Base-by-base conservation (phyloP, 2,888 invertebrate species). In the Bruchidius siliquastri region DNA sequence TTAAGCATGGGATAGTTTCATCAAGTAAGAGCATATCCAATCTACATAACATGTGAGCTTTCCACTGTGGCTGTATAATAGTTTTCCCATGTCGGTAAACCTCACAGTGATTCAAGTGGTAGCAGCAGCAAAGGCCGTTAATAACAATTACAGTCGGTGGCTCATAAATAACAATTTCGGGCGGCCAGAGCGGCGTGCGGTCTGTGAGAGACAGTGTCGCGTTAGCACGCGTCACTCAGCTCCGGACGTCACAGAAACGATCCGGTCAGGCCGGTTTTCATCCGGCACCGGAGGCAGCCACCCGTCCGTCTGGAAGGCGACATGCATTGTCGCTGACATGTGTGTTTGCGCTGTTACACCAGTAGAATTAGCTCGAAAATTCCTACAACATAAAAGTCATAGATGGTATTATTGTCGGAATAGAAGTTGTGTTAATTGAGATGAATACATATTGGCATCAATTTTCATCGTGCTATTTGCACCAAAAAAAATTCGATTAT, bases 251-350 rank as follows among this genome's bases (percentile, higher is more conserved):
- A 75, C 75, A 74, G 69, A 72, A 77, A 74, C 77, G 75, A 75
- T 74, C 72, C 73, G 76, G 72, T 4, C 49, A 70, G 72, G 73
- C 49, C 49, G 49, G 49, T 13, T 49, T 49, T 13, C 49, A 49
- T 49, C 49, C 49, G 49, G 49, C 8, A 49, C 49, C 49, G 49
- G 49, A 49, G 49, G 49, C 49, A 49, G 49, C 49, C 49, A 13
- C 13, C 18, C 49, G 49, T 49, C 49, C 49, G 18, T 49, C 49
- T 49, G 49, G 49, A 49, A 49, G 49, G 49, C 49, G 49, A 49
- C 49, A 75, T 73, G 74, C 75, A 77, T 75, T 76, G 77, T 73
- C 75, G 72, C 69, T 74, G 77, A 75, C 74, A 74, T 75, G 49
- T 13, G 49, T 49, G 18, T 49, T 49, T 49, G 49, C 18, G 18